A percentile compares a stretch with the other conserved stretches of the same genome.
phyloP scores from a whole-genome alignment of 2,888 invertebrate genomes.

The Conops quadrifasciatus region DNA sequence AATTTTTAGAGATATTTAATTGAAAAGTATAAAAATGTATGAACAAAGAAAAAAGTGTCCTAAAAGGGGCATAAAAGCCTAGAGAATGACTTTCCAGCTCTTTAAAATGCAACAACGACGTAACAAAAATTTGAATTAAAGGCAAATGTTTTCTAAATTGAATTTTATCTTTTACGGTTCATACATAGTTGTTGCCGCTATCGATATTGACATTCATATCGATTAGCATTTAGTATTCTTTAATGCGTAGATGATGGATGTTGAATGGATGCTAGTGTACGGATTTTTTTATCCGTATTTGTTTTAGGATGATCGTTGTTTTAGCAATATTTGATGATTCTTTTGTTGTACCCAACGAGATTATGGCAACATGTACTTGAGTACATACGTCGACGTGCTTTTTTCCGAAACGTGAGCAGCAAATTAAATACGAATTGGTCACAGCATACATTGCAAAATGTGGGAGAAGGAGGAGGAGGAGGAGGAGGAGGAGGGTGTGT shows the following conservation, averaged over 20 bases:
- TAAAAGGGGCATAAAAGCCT: too few relatives aligned
- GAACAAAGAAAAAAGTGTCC: too few relatives aligned
- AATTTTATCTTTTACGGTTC: background rate
- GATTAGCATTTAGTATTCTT: background rate
- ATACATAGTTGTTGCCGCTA: background rate
- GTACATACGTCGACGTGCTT: background rate
- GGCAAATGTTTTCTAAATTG: background rate
- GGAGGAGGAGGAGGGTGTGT: background rate
- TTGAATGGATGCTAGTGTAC: background rate
- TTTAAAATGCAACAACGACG: too few relatives aligned
- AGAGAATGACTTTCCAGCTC: too few relatives aligned
- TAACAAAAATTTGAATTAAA: background rate
- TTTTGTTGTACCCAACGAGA: too few relatives aligned
- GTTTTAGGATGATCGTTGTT: too few relatives aligned
- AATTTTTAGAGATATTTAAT: too few relatives aligned
- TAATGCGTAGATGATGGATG: background rate
- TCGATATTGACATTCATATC: background rate
- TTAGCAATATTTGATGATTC: too few relatives aligned
- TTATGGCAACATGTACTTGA: background rate
- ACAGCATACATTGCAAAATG: background rate
- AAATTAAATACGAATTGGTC: conserved; percentile 1
- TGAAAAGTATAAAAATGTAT: too few relatives aligned
- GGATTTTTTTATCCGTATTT: too few relatives aligned
- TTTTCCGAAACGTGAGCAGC: conserved; percentile 22
- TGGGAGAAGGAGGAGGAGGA: background rate